These are phyloP conservation scores for Ranitomeya imitator DNA, from an alignment of 2,113 vertebrate genomes.

Conservation along the genomic window DNA sequence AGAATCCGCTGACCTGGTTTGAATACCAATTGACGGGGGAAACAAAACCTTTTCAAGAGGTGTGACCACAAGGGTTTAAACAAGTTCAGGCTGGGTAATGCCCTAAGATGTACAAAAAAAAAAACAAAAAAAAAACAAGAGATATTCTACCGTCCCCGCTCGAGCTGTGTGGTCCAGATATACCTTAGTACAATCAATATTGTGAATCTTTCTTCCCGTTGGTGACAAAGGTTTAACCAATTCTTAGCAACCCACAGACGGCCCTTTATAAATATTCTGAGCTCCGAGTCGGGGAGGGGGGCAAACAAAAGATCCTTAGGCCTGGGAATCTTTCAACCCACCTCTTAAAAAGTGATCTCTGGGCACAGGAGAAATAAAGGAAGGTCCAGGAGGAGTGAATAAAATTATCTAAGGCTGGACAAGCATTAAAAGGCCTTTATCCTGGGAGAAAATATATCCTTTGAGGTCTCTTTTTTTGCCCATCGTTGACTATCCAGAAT, in stretches of 20 bases:
- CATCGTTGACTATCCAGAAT: constrained; percentile 74
- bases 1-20: constrained; percentile 98
- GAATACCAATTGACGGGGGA: constrained; percentile 99
- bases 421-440: constrained; percentile 97
- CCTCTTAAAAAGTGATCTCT: constrained; percentile 96
- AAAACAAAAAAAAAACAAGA: constrained; percentile 73
- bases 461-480: constrained; percentile 86
- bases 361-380: constrained; percentile 91
- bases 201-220: constrained; percentile 75
- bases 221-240: constrained; percentile 83
- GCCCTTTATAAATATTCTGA: constrained; percentile 83
- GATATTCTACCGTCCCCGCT: constrained; percentile 85
- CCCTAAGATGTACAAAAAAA: constrained; percentile 90
- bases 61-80: constrained; percentile 99
- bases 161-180: constrained; percentile 97
- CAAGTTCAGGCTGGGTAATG: constrained; percentile 99
- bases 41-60: constrained; percentile 99
- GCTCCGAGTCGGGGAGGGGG: constrained; percentile 69
- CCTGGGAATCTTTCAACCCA: constrained; percentile 97
- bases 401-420: constrained; percentile 99
- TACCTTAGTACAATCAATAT: constrained; percentile 91
- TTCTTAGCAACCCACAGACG: constrained; percentile 88
- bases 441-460: constrained; percentile 80
- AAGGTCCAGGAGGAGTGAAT: constrained; percentile 92
- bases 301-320: constrained; percentile 91